A percentile compares a stretch with the other conserved stretches of the same genome.
Conservation (phyloP, 2,888 invertebrate genomes). For the Rambutsinella grinnellia region DNA sequence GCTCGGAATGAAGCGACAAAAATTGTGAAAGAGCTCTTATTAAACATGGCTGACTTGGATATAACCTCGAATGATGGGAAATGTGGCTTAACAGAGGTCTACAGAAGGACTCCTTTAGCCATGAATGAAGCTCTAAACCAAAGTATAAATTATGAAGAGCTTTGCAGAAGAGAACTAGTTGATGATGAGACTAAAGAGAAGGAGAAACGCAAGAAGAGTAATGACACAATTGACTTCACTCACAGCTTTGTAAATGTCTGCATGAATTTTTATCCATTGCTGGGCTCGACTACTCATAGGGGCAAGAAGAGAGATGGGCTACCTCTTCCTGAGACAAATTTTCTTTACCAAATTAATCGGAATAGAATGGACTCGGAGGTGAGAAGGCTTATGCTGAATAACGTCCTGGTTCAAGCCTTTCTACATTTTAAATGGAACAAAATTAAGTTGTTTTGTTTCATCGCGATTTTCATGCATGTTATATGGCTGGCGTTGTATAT, state of each 20-base stretch:
- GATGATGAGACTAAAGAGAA: neutral
- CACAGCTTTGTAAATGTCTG: conserved; percentile 49
- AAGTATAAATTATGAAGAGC: conserved; percentile 54
- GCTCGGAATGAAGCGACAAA: conserved; percentile 56
- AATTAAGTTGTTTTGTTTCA: conserved; percentile 54
- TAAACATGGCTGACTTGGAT: conserved; percentile 52
- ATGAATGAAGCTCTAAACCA: conserved; percentile 58
- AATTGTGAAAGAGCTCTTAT: conserved; percentile 52
- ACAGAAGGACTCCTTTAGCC: conserved; percentile 55
- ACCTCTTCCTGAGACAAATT: conserved; percentile 49
- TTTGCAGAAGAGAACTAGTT: conserved; percentile 43
- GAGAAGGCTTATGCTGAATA: conserved; percentile 53
- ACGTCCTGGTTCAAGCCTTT: conserved; percentile 58
- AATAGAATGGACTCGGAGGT: conserved; percentile 48
- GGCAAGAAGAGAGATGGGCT: conserved; percentile 11
- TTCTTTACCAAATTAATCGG: conserved; percentile 54
- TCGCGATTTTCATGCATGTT: conserved; percentile 51
- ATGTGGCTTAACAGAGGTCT: conserved; percentile 49
- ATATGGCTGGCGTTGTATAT: conserved; percentile 58
- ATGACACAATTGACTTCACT: conserved; percentile 40
- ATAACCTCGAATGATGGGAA: conserved; percentile 45
- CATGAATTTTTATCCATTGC: conserved; percentile 57
- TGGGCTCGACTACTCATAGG: conserved; percentile 37
- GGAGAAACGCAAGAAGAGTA: conserved; percentile 1
- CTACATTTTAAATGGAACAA: conserved; percentile 60